Conservation (phyloP, 2,888 invertebrate species). For the Athalia circularis region DNA sequence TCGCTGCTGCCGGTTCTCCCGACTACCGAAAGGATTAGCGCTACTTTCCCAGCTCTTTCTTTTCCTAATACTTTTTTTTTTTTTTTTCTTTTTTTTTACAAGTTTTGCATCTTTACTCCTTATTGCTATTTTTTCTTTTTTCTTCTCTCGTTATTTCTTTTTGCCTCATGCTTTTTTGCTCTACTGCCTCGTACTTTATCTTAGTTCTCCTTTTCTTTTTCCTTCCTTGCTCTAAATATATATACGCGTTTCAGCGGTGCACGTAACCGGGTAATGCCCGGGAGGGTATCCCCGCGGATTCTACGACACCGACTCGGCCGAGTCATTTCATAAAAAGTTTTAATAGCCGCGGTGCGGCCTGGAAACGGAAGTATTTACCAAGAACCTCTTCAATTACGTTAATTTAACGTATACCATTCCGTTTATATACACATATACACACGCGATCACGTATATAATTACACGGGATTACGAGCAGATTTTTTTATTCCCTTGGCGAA, state of each 20-base stretch:
- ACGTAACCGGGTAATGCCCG: slow-evolving; percentile 5
- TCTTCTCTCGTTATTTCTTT: neutral
- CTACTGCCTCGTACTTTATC: too few relatives aligned
- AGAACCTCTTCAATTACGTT: slow-evolving; percentile 63
- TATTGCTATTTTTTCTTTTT: neutral
- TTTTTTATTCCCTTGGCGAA: neutral
- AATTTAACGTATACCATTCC: slow-evolving; percentile 49
- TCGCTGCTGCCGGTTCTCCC: neutral
- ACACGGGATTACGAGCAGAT: slow-evolving; percentile 9
- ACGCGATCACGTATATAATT: neutral
- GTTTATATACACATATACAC: slow-evolving; percentile 18
- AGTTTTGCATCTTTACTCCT: too few relatives aligned
- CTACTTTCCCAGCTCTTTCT: slow-evolving; percentile 49
- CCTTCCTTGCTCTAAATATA: too few relatives aligned
- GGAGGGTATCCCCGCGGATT: neutral
- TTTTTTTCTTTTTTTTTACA: neutral
- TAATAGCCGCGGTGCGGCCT: slow-evolving; percentile 61
- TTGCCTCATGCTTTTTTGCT: too few relatives aligned
- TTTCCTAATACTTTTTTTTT: neutral
- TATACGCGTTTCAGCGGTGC: too few relatives aligned
- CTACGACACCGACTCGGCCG: neutral
- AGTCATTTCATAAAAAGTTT: slow-evolving; percentile 55
- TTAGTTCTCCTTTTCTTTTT: too few relatives aligned
- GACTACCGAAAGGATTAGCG: slow-evolving; percentile 37
- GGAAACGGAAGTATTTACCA: slow-evolving; percentile 60